These are phyloP conservation scores for Glaucidium brasilianum DNA, from an alignment of 2,113 vertebrate genomes.

Conservation along the genomic window DNA sequence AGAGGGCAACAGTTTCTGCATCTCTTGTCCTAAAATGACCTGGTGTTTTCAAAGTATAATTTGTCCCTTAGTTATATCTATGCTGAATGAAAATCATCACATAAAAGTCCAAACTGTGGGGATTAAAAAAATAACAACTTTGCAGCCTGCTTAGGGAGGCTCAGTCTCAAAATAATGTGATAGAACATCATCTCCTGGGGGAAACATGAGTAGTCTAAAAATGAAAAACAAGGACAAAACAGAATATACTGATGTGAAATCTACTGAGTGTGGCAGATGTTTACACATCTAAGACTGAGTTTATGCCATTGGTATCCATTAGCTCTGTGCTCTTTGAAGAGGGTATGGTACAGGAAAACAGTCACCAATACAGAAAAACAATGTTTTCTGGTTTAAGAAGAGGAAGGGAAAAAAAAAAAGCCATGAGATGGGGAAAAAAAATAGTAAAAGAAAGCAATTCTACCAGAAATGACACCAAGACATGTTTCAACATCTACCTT, in stretches of 20 bases:
- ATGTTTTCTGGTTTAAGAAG: background rate
- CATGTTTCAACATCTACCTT: background rate
- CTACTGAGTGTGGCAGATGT: background rate
- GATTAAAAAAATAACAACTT: background rate
- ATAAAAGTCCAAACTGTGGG: background rate
- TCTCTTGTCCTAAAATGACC: background rate
- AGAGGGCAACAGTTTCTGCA: background rate
- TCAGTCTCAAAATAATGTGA: background rate
- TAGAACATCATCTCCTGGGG: background rate
- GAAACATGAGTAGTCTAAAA: background rate
- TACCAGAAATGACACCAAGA: background rate
- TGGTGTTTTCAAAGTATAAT: background rate
- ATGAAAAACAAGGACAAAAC: background rate
- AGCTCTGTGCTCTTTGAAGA: background rate
- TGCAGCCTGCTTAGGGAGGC: background rate
- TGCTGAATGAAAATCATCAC: background rate
- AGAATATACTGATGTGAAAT: background rate
- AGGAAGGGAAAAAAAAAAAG: background rate
- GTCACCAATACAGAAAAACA: background rate
- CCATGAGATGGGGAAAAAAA: background rate
- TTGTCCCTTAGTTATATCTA: background rate
- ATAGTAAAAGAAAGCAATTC: background rate
- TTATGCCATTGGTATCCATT: background rate
- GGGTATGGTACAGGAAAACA: background rate
- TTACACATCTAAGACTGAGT: background rate